Evolutionary conservation across 2,113 vertebrate genomes (phyloP).

Genomic region (Lipotes vexillifer): DNA sequence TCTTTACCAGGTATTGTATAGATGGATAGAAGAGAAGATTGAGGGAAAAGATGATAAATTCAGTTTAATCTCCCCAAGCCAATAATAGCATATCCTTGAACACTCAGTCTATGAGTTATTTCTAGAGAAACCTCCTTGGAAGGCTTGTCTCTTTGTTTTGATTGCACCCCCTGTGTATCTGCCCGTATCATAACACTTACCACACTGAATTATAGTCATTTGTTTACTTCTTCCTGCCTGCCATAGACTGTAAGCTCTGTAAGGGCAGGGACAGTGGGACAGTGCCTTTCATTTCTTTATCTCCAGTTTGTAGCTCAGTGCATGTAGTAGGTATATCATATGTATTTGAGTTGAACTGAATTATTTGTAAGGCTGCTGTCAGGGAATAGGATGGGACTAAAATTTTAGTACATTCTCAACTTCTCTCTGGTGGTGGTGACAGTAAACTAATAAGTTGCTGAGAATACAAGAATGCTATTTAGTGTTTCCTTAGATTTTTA

Average conservation of each 20-base stretch:
- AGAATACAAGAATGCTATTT: slow-evolving; percentile 30
- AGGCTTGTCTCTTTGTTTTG: background rate
- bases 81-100: background rate
- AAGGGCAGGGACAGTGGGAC: slow-evolving; percentile 9
- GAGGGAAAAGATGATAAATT: background rate
- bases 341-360: background rate
- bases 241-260: slow-evolving; percentile 37
- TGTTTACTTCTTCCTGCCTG: background rate
- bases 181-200: background rate
- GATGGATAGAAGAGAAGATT: background rate
- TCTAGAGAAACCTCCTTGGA: background rate
- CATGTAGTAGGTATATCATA: background rate
- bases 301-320: background rate
- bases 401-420: background rate
- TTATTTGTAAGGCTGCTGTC: slow-evolving; percentile 6
- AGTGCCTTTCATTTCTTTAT: background rate
- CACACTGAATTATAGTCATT: background rate
- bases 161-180: background rate
- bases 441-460: background rate
- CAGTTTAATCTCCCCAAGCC: background rate
- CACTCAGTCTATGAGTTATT: background rate
- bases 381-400: background rate
- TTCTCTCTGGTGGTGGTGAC: background rate
- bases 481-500: background rate
- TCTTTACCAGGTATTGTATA: background rate